phyloP scores from a whole-genome alignment of 2,888 invertebrate genomes.

The Diachrysia chrysitis region DNA sequence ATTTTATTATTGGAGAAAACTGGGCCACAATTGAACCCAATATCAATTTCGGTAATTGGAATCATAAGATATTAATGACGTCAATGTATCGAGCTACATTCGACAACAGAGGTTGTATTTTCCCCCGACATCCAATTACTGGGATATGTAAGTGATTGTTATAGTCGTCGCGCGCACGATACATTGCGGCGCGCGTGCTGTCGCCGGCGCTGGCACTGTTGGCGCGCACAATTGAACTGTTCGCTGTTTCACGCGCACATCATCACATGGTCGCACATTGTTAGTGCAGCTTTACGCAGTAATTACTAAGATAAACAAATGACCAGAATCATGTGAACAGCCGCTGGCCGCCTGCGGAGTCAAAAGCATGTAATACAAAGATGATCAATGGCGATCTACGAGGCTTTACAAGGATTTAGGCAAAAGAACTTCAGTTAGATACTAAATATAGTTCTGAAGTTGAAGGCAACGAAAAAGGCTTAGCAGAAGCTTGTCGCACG shows the following conservation, averaged over 20 bases:
- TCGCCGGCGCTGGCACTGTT: constrained; percentile 33
- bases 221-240: constrained; percentile 41
- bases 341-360: too few relatives aligned
- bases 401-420: too few relatives aligned
- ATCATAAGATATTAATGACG: neutral
- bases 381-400: neutral
- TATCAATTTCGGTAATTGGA: neutral
- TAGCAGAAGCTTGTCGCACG: too few relatives aligned
- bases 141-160: constrained; percentile 43
- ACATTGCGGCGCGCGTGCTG: constrained; percentile 21
- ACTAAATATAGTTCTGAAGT: too few relatives aligned
- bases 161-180: constrained; percentile 14
- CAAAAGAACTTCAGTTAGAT: too few relatives aligned
- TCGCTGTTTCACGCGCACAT: constrained; percentile 30
- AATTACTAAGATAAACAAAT: constrained; percentile 20
- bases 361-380: too few relatives aligned
- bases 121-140: constrained; percentile 36
- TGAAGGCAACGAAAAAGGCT: too few relatives aligned
- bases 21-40: neutral
- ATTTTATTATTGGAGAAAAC: neutral
- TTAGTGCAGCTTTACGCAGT: constrained; percentile 18
- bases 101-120: constrained; percentile 13
- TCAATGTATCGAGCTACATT: neutral
- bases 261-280: constrained; percentile 29
- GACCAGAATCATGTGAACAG: neutral